These are phyloP conservation scores for Trididemnum miniatum DNA, from an alignment of 23 tunicate species.

Conservation along the genomic window DNA sequence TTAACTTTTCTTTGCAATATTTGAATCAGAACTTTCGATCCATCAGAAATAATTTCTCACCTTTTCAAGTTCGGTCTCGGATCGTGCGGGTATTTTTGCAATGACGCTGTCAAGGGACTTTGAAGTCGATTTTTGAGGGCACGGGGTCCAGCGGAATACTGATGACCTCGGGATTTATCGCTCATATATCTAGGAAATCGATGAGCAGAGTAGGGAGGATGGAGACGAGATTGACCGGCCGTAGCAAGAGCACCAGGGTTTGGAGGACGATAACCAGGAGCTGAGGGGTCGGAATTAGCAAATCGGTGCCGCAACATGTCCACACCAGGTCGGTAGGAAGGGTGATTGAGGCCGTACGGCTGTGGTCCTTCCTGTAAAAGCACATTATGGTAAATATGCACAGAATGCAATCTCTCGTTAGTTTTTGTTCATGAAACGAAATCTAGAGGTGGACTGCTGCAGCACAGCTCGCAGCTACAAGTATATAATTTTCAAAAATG, in stretches of 20 bases:
- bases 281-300: not conserved
- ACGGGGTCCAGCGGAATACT: not conserved
- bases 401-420: too few species aligned
- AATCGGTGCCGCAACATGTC: slow-evolving; percentile 22
- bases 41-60: slow-evolving; percentile 15
- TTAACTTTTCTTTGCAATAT: too few species aligned
- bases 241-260: not conserved
- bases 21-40: too few species aligned
- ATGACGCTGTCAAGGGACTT: not conserved
- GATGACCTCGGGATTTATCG: not conserved
- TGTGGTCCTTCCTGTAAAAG: slow-evolving; percentile 9
- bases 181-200: slow-evolving; percentile 7
- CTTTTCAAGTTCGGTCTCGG: slow-evolving; percentile 2
- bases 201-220: not conserved
- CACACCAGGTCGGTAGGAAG: slow-evolving; percentile 2
- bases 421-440: too few species aligned
- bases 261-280: not conserved
- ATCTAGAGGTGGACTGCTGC: too few species aligned
- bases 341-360: slow-evolving; percentile 7
- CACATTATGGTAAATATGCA: too few species aligned
- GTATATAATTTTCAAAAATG: too few species aligned
- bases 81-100: slow-evolving; percentile 2
- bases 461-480: too few species aligned
- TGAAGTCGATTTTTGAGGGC: not conserved
- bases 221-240: not conserved